Conservation (phyloP, 2,888 invertebrate genomes). For the Nomada fabriciana region DNA sequence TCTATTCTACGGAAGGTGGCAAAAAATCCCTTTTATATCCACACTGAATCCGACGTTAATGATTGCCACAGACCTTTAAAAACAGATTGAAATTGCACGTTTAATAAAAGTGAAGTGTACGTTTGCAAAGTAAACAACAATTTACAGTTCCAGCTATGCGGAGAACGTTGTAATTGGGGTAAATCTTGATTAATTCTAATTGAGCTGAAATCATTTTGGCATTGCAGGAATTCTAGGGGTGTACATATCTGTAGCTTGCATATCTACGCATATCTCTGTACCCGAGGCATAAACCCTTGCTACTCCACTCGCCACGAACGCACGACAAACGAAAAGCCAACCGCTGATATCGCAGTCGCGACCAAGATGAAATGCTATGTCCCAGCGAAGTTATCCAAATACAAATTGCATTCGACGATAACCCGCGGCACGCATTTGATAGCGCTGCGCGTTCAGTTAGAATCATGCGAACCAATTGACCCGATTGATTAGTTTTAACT, state of each 20-base stretch:
- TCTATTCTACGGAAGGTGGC: too few relatives aligned
- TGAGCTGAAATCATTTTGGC: slow-evolving; percentile 22
- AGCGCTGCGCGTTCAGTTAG: background rate
- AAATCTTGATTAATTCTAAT: slow-evolving; percentile 11
- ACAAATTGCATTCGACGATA: slow-evolving; percentile 52
- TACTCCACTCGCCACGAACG: slow-evolving; percentile 58
- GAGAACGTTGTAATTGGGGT: background rate
- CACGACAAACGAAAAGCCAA: slow-evolving; percentile 60
- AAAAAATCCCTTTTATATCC: too few relatives aligned
- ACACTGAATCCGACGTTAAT: too few relatives aligned
- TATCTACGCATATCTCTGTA: slow-evolving; percentile 33
- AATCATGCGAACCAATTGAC: slow-evolving; percentile 26
- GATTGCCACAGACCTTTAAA: too few relatives aligned
- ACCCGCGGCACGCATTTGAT: slow-evolving; percentile 24
- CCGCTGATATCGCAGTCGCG: slow-evolving; percentile 45
- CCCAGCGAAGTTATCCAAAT: slow-evolving; percentile 46
- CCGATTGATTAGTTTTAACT: slow-evolving; percentile 22
- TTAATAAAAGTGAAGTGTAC: background rate
- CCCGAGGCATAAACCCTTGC: slow-evolving; percentile 55
- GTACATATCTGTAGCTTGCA: slow-evolving; percentile 25
- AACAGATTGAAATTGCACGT: too few relatives aligned
- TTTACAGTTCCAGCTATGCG: background rate
- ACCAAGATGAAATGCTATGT: slow-evolving; percentile 50
- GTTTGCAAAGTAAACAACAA: background rate
- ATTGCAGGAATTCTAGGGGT: background rate